phyloP scores from a whole-genome alignment of 1,140 invertebrate genomes.

The Atta colombica region DNA sequence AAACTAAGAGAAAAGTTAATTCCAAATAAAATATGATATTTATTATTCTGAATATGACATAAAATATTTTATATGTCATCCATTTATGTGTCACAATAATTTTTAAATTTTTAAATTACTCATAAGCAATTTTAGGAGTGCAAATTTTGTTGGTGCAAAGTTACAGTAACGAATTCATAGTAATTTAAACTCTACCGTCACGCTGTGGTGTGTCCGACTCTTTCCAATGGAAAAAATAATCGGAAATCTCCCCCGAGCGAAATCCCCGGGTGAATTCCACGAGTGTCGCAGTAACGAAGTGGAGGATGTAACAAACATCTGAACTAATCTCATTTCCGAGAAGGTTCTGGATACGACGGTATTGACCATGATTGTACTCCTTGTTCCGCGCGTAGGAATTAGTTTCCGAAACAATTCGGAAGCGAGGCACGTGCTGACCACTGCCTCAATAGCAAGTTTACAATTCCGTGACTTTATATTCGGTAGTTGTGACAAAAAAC shows the following conservation, averaged over 20 bases:
- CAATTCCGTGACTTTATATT: slow-evolving; percentile 19
- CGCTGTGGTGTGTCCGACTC: slow-evolving; percentile 23
- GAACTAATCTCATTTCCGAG: slow-evolving; percentile 75
- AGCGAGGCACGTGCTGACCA: slow-evolving; percentile 56
- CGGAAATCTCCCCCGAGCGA: slow-evolving; percentile 58
- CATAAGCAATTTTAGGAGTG: not conserved
- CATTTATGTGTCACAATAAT: slow-evolving; percentile 1
- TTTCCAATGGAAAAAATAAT: slow-evolving; percentile 71
- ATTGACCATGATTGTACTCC: slow-evolving; percentile 61
- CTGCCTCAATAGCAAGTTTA: slow-evolving; percentile 16
- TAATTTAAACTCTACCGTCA: slow-evolving; percentile 66
- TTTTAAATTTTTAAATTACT: slow-evolving; percentile 41
- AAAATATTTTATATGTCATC: not conserved
- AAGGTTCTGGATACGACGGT: slow-evolving; percentile 69
- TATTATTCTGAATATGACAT: not conserved
- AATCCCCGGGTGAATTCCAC: slow-evolving; percentile 64
- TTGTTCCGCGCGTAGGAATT: slow-evolving; percentile 68
- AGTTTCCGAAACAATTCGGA: slow-evolving; percentile 72
- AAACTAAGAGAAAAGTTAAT: not conserved
- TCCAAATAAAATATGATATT: not conserved
- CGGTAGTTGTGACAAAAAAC: not conserved
- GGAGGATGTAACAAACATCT: slow-evolving; percentile 71
- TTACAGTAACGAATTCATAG: slow-evolving; percentile 30
- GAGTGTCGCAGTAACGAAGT: slow-evolving; percentile 66
- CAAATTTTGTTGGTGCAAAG: slow-evolving; percentile 21